Evolutionary conservation across 2,113 vertebrate genomes (phyloP).

Genomic region (Willisornis vidua): DNA sequence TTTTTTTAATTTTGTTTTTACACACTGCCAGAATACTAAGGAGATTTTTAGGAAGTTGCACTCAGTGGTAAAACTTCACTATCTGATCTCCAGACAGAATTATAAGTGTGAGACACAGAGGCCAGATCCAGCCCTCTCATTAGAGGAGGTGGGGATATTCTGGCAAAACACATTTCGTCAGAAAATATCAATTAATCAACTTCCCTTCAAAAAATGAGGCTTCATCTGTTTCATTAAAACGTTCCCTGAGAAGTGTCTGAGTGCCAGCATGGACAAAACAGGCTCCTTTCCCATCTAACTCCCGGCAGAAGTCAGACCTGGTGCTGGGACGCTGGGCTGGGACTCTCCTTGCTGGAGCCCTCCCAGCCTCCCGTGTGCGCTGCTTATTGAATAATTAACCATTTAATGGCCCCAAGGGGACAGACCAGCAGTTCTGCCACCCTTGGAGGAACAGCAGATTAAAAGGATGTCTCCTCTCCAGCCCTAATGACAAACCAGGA

Average conservation of each 20-base stretch:
- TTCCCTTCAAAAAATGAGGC: background rate
- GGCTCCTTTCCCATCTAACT: background rate
- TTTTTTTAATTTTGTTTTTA: background rate
- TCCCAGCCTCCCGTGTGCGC: background rate
- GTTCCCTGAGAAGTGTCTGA: background rate
- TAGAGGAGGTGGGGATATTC: background rate
- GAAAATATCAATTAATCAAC: background rate
- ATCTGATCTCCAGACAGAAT: conserved; percentile 12
- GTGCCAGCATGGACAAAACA: background rate
- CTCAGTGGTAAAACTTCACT: conserved; percentile 7
- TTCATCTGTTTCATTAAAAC: background rate
- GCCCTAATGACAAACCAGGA: background rate
- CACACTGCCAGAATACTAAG: conserved; percentile 28
- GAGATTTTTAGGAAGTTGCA: conserved; percentile 24
- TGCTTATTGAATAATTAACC: background rate
- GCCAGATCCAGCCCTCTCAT: background rate
- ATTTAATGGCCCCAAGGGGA: rapidly evolving
- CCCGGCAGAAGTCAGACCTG: background rate
- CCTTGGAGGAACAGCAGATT: background rate
- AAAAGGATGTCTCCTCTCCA: background rate
- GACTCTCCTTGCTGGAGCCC: background rate
- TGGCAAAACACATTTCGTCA: background rate
- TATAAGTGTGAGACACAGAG: background rate
- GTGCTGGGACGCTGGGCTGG: background rate
- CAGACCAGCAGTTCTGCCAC: background rate